Base-by-base conservation (phyloP, 1,140 invertebrate species). In the Drosophila neocordata region DNA sequence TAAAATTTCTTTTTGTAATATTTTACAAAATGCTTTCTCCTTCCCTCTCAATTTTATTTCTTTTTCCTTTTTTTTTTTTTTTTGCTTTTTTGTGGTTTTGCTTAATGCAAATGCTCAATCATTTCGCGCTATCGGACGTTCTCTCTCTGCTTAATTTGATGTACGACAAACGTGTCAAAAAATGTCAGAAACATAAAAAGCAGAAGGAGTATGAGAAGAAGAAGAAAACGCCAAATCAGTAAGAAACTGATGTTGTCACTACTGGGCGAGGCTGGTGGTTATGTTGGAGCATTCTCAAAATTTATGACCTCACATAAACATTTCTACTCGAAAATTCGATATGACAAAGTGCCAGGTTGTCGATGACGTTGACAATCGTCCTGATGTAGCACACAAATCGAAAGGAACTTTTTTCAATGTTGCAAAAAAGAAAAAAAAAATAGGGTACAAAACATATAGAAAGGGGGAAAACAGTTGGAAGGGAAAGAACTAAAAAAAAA, bases 61-160 rank as follows among this genome's bases (percentile, higher is more conserved):
- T 8, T 31, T 20, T 8, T 12, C 1, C 11, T 7, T 34, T 57
- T 31, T 57, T 31, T 55, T 3, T n/a, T 2, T 31, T 44, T 51
- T 20, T 73, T 24, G 41, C 52, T 73, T 20, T 73, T 34, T 51
- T 57, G 68, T 63, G 13, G 58, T 24, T 65, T 65, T 60, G 66
- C 60, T 63, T 82, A 82, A 79, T 79, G 79, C 67, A 85, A 85
- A 80, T 77, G 77, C 74, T 85, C 73, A 77, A 87, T 85, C 81
- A 80, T 87, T 87, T 85, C 68, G 61, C 41, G 53, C 48, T 64
- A 51, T 66, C 67, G 61, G 51, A 62, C 51, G 57, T 77, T 62
- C 68, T 52, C 56, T 62, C 68, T 52, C 56, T 53, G 57, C 59
- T 61, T 59, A 69, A 74, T 74, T 87, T 87, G 74, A 82, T 87